Evolutionary conservation across 2,113 vertebrate genomes (phyloP), one percentile per base, ranked within the genome.

Genomic region (Caranx melampygus): DNA sequence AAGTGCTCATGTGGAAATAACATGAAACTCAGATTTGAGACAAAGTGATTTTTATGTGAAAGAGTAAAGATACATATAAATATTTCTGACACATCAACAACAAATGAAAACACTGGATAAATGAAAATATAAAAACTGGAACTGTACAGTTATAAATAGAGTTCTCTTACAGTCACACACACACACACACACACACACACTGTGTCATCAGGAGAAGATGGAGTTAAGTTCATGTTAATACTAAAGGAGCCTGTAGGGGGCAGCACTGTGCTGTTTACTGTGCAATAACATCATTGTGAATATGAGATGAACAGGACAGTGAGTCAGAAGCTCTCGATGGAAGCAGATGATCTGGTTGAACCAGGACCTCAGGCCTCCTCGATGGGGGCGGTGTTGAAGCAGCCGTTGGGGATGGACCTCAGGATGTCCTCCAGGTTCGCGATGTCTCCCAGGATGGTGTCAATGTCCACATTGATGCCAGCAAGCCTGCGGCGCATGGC

Each of bases 361-460:
- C 26, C 26, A 26, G 21, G 13, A 12, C 40, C 52, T 97, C 92
- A 99, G 0, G 97, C 88, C 26, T 93, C 86, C 80, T 99, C 98
- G 0, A 95, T 95, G 68, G 95, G 94, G 16, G 93, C 92, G 37
- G 91, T 94, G 52, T 97, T 99, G 81, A 87, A 98, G 89, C 98
- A 99, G 49, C 95, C 96, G 0, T 21, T 11, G 15, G 98, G 98
- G 82, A 99, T 85, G 60, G 81, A 89, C 0, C 8, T 70, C 59
- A 91, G 84, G 73, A 99, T 97, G n/a, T 96, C 88, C 88, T 96
- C 91, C 87, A 99, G 93, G 95, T 99, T 99, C 34, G 76, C 69
- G 52, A 99, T 96, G 76, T 99, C 97, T 0, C 61, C 81, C 81
- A 95, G 86, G 87, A 98, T 94, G 72, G 73, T 89, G 1, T 93